Base-by-base conservation (phyloP, 2,888 invertebrate species). In the Sphaerophoria taeniata region DNA sequence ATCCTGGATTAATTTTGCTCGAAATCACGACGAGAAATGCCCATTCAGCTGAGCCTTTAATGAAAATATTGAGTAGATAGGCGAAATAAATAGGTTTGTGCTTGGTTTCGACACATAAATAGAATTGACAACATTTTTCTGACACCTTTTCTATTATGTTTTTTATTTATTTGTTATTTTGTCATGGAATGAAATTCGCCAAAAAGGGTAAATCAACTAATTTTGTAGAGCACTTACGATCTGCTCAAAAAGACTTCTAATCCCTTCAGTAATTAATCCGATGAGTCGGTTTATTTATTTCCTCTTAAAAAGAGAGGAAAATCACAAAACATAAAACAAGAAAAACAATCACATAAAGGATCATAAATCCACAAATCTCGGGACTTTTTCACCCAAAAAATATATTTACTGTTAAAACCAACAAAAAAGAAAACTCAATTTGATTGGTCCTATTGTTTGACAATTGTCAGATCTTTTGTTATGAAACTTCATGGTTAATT, bases 401-500 rank as follows among this genome's bases (percentile, higher is more conserved):
- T 34, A 56, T 47, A 49, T 39, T 7, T 11, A 67, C 65, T 39
- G 36, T 11, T 14, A 79, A 73, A 67, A 73, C 16, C 45, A 58
- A 69, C 45, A 53, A 83, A 63, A 63, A 45, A 36, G 14, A 71
- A 80, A 70, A 80, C 81, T 73, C 58, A 53, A 70, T 81, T 81
- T 81, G 81, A 85, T 85, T 85, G 81, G 76, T 73, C 65, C 65
- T 63, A 85, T 85, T 85, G 85, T 85, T 56, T 76, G 51, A 24
- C 6, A 56, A 81, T 51, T 69, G 70, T 72, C 51, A 69, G 65
- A 73, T 76, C 61, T 63, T 73, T 81, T 85, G 69, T 85, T 85
- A 77, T 85, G 81, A 73, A 85, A 85, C 85, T 85, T 85, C 76
- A 85, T 70, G 76, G 56, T 81, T 73, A 85, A 85, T 85, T 85